Percentiles rank a stretch among this genome's conserved stretches.
These are phyloP conservation scores for Phoenicopterus ruber DNA, from an alignment of 2,113 vertebrate species.

Conservation along the genomic window DNA sequence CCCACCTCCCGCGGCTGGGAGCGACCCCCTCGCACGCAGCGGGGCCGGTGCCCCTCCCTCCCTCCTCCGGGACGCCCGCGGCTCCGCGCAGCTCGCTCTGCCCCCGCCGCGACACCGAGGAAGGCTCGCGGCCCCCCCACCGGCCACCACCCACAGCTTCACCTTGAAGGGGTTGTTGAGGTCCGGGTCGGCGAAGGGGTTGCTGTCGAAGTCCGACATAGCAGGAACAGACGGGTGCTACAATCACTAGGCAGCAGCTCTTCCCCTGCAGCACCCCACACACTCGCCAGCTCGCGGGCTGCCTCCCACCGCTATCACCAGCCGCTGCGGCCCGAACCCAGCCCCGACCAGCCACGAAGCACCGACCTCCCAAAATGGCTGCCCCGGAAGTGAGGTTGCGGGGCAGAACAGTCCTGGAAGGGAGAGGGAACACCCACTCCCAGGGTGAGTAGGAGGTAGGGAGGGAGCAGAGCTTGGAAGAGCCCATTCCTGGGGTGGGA, in stretches of 20 bases:
- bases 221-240: background rate
- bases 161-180: slow-evolving; percentile 90
- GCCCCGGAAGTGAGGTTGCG: background rate
- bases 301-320: background rate
- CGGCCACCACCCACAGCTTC: background rate
- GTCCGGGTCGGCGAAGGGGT: slow-evolving; percentile 88
- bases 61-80: background rate
- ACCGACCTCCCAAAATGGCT: background rate
- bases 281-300: slow-evolving; percentile 37
- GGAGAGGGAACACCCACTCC: background rate
- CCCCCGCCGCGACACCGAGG: no score
- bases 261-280: slow-evolving; percentile 43
- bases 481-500: background rate
- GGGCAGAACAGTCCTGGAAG: no score
- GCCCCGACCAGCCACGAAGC: background rate
- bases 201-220: slow-evolving; percentile 91
- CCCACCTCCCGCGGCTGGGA: no score
- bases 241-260: background rate
- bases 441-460: no score
- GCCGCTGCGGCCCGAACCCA: background rate
- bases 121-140: background rate
- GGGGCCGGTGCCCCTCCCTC: background rate
- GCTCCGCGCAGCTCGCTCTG: background rate
- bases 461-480: background rate
- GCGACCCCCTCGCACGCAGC: background rate